Base-by-base conservation (phyloP, 2,113 vertebrate genomes). In the Cephalopholis sonnerati region DNA sequence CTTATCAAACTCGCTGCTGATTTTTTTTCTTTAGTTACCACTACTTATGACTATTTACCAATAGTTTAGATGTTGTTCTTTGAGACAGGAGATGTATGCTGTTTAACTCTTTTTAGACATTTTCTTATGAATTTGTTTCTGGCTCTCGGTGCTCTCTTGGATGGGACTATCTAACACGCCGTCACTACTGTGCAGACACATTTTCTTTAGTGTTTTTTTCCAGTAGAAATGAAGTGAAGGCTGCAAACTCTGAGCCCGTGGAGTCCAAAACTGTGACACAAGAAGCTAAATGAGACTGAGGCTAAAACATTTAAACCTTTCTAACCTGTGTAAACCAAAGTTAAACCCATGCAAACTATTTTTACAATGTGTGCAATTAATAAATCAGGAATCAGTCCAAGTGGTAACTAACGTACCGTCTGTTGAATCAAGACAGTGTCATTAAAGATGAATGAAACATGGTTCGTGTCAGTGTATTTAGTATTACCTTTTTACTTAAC, bases 361-460 rank as follows among this genome's bases (percentile, higher is more conserved):
- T 89, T 87, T 87, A 83, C 64, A 79, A 48, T 65, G 48, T 63
- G 53, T 69, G 64, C 3, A 61, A 64, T 59, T 11, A 41, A 67
- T 39, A 8, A 69, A 63, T 24, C 44, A 64, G 32, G 44, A 79
- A n/a, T 54, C 3, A 71, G 79, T 74, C n/a, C 25, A 25, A 51
- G 53, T 74, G 36, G 54, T 78, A 51, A 81, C 68, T 64, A 63
- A 71, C 25, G 59, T 50, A 74, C 41, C 59, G 53, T 77, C 74
- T 87, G 77, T 70, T 83, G 71, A 79, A 76, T 79, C 4, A 58
- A 85, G 71, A 80, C 77, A 55, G 11, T 55, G 22, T 77, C 74
- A 92, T 85, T 92, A 92, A 92, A 92, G 54, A 83, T 61, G 62
- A 76, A 84, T 87, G 53, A 84, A 89, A 84, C 6, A n/a, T 10